phyloP scores from a whole-genome alignment of 1,140 invertebrate genomes.

The Zaprionus gabonicus region DNA sequence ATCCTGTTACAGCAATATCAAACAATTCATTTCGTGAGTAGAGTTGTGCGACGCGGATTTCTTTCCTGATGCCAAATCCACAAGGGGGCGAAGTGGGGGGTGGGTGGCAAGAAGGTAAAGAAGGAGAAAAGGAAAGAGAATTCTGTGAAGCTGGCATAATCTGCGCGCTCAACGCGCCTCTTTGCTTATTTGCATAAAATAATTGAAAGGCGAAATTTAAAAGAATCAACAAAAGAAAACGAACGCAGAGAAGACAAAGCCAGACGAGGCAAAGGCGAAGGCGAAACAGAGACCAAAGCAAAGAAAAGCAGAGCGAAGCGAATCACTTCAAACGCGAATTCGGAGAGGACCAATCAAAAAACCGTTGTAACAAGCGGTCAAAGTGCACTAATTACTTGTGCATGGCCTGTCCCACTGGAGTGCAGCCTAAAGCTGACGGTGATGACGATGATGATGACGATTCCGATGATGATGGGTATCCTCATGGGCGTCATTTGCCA shows the following conservation, averaged over 20 bases:
- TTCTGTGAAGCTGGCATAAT: constrained; percentile 82
- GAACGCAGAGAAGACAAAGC: constrained; percentile 6
- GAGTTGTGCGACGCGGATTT: constrained; percentile 60
- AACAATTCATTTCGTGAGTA: constrained; percentile 76
- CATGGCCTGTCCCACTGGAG: constrained; percentile 27
- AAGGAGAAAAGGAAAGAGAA: constrained; percentile 38
- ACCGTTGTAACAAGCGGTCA: constrained; percentile 51
- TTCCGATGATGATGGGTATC: constrained; percentile 24
- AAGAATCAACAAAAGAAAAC: constrained; percentile 74
- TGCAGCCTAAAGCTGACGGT: background rate
- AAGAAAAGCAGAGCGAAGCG: background rate
- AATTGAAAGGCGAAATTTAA: constrained; percentile 83
- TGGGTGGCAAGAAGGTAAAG: background rate
- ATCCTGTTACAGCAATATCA: constrained; percentile 64
- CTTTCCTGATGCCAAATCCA: constrained; percentile 27
- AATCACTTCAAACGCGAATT: constrained; percentile 35
- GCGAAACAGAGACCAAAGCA: constrained; percentile 2
- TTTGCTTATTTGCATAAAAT: constrained; percentile 83
- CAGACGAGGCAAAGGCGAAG: constrained; percentile 22
- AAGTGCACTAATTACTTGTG: constrained; percentile 76
- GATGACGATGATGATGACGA: constrained; percentile 6
- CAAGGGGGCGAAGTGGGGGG: background rate
- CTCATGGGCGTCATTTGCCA: constrained; percentile 40
- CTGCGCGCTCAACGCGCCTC: constrained; percentile 60
- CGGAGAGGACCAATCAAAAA: constrained; percentile 20